Evolutionary conservation across 2,888 invertebrate species (phyloP), one percentile per base, ranked within the genome.

Genomic region (Trissolcus brochymenae): DNA sequence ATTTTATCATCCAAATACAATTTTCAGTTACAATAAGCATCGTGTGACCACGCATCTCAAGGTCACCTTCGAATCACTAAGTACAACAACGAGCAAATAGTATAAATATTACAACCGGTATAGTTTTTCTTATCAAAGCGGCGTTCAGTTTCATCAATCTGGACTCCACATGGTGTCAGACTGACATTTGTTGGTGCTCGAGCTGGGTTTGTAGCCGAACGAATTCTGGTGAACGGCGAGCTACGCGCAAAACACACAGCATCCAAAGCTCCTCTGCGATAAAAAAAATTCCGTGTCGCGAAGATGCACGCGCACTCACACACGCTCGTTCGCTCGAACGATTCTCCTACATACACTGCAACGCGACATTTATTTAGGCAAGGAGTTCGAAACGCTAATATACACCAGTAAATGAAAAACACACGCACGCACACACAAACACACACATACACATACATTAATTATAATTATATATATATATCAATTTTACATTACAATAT

Each of bases 381-480:
- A 87, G 87, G 88, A 89, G 89, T 89, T 89, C 89, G 88, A 88
- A 89, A 89, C 89, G 89, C 89, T 89, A 84, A 84, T 86, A 86
- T 86, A 86, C 84, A 85, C 83, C 84, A 85, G 86, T 25, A 35
- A 35, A 11, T 35, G 85, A 84, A 87, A n/a, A 51, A 49, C 65
- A 50, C 73, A 57, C 56, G 46, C 68, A 67, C 61, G 17, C 21
- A 75, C 67, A 74, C 68, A 68, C 50, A 64, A 49, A 40, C 40
- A 57, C 66, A 61, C 68, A 67, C 61, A n/a, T 40, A 75, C 67
- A 74, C 68, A 75, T 55, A 60, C 68, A 75, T 75, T 71, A 71
- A 61, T 61, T 67, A 79, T 72, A 85, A 82, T 84, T 83, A 84
- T 88, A 84, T 88, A 84, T 88, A 84, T 82, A 85, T 87, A 76